Base-by-base conservation (phyloP, 2,888 invertebrate genomes). In the Trissoscelio sp. region DNA sequence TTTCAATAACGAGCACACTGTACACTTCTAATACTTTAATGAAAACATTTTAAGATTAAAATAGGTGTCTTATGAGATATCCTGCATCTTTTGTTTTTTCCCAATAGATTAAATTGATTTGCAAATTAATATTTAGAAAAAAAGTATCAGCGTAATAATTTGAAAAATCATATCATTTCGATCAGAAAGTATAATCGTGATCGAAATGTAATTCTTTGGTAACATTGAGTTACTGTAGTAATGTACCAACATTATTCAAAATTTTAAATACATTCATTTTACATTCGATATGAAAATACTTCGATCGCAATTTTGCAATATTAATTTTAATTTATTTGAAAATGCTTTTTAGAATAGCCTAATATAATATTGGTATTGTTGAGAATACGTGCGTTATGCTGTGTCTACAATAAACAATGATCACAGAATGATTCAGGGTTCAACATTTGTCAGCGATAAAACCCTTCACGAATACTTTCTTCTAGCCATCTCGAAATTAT, bases 231-330 rank as follows among this genome's bases (percentile, higher is more conserved):
- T 57, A 51, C 51, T 42, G 51, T 75, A 75, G 7, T 51, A 67
- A 67, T 53, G 31, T 75, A 75, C 28, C 42, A 67, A 75, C 58
- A 31, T 67, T 67, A 67, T 75, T 18, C 67, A 75, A 75, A 64
- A 58, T 57, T 48, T 51, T 60, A 60, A 39, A 53, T 75, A 75
- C 53, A 22, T 53, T 34, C 20, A 53, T 60, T 31, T 53, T 75
- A 58, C 39, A 66, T 53, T 53, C 34, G 44, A 60, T 75, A 75
- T 67, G 75, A 75, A 75, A 75, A 75, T 75, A 67, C 53, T 75
- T 67, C 46, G 37, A 53, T 75, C 16, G 53, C 58, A 46, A 51
- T 75, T 75, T 67, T 44, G 53, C 37, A 60, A 67, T 44, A 57
- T 55, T 64, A 44, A 64, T 46, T 66, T 14, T 60, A 67, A 67